These are phyloP conservation scores for Gobio gobio DNA, from an alignment of 2,113 vertebrate species.

Conservation along the genomic window DNA sequence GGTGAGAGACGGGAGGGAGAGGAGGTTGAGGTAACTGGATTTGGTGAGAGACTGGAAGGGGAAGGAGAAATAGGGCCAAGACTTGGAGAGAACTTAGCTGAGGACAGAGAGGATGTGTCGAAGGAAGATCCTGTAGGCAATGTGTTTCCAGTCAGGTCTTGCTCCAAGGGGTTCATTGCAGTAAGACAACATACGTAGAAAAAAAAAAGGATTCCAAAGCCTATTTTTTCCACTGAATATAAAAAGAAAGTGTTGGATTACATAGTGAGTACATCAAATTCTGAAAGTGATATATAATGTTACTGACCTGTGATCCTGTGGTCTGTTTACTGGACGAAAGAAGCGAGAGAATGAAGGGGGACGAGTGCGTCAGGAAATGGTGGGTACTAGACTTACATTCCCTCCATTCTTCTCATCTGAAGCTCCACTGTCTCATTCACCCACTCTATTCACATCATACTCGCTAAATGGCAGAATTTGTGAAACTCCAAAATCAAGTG, in stretches of 20 bases:
- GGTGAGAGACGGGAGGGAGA: conserved; percentile 1
- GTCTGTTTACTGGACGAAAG: conserved; percentile 52
- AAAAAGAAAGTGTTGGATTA: background rate
- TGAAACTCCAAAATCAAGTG: conserved; percentile 28
- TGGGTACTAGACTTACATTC: conserved; percentile 74
- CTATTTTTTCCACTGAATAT: background rate
- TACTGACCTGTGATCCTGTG: conserved; percentile 70
- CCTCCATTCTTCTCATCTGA: conserved; percentile 75
- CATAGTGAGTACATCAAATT: background rate
- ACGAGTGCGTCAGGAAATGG: conserved; percentile 66
- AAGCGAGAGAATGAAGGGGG: conserved; percentile 37
- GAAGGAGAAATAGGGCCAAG: background rate
- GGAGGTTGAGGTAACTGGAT: background rate
- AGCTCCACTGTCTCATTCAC: conserved; percentile 71
- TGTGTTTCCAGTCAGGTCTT: background rate
- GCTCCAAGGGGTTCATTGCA: conserved; percentile 38
- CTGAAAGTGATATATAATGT: background rate
- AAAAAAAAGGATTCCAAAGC: background rate
- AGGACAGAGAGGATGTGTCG: conserved; percentile 24
- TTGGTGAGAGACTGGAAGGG: background rate
- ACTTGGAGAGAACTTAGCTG: conserved; percentile 38
- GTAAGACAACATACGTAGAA: background rate
- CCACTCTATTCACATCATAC: conserved; percentile 62
- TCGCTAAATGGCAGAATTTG: conserved; percentile 41
- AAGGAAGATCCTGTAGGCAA: background rate